Evolutionary conservation across 2,888 invertebrate genomes (phyloP).

Genomic region (Cephus pygmeus): DNA sequence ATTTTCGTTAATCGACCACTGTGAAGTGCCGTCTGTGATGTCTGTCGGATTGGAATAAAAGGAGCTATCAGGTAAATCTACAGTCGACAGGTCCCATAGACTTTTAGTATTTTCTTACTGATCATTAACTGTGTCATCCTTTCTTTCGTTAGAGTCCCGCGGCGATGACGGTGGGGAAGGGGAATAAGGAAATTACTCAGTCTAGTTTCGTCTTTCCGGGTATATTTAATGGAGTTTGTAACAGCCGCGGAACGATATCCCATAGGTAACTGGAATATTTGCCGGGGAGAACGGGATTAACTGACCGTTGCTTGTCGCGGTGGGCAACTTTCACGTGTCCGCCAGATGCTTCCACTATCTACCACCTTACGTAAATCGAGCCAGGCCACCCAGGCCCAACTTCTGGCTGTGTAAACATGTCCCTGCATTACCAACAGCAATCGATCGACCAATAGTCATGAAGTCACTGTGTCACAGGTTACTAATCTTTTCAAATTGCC

Average conservation of each 20-base stretch:
- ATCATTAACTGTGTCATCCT: background rate
- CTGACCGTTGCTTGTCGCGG: slow-evolving; percentile 55
- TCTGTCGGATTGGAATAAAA: slow-evolving; percentile 42
- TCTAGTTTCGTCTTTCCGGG: too few species aligned
- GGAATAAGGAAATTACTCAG: background rate
- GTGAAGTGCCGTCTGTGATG: slow-evolving; percentile 40
- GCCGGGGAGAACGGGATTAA: slow-evolving; percentile 52
- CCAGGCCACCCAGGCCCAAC: background rate
- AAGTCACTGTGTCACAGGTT: background rate
- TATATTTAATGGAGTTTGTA: slow-evolving; percentile 18
- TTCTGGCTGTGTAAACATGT: too few species aligned
- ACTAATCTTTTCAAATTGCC: background rate
- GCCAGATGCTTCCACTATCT: slow-evolving; percentile 50
- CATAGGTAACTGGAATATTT: slow-evolving; percentile 55
- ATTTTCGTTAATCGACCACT: slow-evolving; percentile 12
- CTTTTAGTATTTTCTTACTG: too few species aligned
- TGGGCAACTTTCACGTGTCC: slow-evolving; percentile 59
- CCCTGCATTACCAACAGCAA: too few species aligned
- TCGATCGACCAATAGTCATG: too few species aligned
- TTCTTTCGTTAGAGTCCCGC: background rate
- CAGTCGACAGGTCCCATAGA: too few species aligned
- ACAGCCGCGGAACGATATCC: slow-evolving; percentile 25
- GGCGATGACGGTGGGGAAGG: background rate
- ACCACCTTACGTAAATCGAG: slow-evolving; percentile 52
- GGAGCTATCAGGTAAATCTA: slow-evolving; percentile 33